Evolutionary conservation across 2,888 invertebrate species (phyloP).

Genomic region (Drosophila tripunctata): DNA sequence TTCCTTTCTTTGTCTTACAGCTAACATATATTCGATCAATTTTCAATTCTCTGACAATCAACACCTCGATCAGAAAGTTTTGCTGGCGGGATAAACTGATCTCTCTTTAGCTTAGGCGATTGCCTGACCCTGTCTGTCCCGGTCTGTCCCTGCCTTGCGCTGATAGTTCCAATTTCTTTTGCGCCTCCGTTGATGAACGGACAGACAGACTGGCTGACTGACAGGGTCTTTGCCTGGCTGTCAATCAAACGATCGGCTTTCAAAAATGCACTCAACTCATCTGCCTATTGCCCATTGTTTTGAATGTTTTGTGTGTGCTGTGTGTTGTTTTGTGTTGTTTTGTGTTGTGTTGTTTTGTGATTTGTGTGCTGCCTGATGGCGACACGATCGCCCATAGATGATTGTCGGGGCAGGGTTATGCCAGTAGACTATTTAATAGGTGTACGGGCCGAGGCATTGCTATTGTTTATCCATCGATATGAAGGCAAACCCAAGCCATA

Average conservation of each 20-base stretch:
- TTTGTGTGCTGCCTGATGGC: slow-evolving; percentile 33
- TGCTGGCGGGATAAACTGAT: slow-evolving; percentile 32
- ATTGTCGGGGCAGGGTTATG: slow-evolving; percentile 14
- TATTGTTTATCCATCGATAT: slow-evolving; percentile 28
- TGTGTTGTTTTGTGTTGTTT: slow-evolving; percentile 33
- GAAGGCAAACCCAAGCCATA: slow-evolving; percentile 25
- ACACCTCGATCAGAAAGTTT: slow-evolving; percentile 48
- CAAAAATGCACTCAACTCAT: slow-evolving; percentile 66
- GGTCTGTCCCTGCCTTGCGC: slow-evolving; percentile 8
- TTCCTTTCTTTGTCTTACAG: neutral
- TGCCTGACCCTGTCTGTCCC: neutral
- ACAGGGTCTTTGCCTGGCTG: slow-evolving; percentile 24
- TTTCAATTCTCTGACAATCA: slow-evolving; percentile 42
- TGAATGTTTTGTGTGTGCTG: slow-evolving; percentile 39
- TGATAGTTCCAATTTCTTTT: slow-evolving; percentile 57
- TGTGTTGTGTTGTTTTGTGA: slow-evolving; percentile 29
- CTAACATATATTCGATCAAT: slow-evolving; percentile 3
- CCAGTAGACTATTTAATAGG: slow-evolving; percentile 35
- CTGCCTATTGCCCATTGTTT: slow-evolving; percentile 61
- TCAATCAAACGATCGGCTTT: slow-evolving; percentile 58
- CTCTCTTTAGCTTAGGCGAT: slow-evolving; percentile 21
- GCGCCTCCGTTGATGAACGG: slow-evolving; percentile 35
- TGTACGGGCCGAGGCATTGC: slow-evolving; percentile 27
- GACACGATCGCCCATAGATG: slow-evolving; percentile 36
- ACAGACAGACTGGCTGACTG: slow-evolving; percentile 11